phyloP scores from a whole-genome alignment of 1,140 invertebrate genomes.

The Dendrolimus kikuchii region DNA sequence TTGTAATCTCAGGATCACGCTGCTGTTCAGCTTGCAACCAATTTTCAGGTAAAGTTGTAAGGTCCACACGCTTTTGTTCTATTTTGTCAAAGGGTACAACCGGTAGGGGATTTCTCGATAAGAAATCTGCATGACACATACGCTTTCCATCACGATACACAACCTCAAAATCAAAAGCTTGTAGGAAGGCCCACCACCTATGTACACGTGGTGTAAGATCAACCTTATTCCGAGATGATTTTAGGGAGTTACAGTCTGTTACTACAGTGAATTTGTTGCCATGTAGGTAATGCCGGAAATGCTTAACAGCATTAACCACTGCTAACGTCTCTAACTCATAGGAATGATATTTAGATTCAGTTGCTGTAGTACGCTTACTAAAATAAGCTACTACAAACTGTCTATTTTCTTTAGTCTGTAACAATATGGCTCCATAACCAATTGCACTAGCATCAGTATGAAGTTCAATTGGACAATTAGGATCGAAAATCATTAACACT shows the following conservation, averaged over 20 bases:
- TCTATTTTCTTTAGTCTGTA: conserved; percentile 13
- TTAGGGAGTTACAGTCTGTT: conserved; percentile 27
- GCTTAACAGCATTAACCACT: conserved; percentile 29
- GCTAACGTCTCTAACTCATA: conserved; percentile 44
- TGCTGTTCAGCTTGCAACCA: conserved; percentile 24
- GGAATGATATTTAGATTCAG: conserved; percentile 33
- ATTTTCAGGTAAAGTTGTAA: conserved; percentile 9
- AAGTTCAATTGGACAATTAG: conserved; percentile 9
- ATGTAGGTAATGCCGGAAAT: conserved; percentile 44
- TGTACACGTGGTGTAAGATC: conserved; percentile 36
- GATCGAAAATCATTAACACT: conserved; percentile 18
- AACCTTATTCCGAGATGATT: conserved; percentile 15
- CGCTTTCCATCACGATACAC: conserved; percentile 12
- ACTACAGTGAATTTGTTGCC: conserved; percentile 31
- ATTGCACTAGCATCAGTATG: conserved; percentile 23
- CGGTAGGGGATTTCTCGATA: conserved; percentile 19
- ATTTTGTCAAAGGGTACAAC: background rate
- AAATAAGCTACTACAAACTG: conserved; percentile 29
- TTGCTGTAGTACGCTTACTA: conserved; percentile 26
- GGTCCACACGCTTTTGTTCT: conserved; percentile 19
- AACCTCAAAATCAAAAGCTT: conserved; percentile 19
- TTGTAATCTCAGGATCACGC: conserved; percentile 12
- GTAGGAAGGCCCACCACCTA: conserved; percentile 30
- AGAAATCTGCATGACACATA: conserved; percentile 29
- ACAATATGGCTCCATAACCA: conserved; percentile 18